Base-by-base conservation (phyloP, 92 coral and sea anemone genomes). In the Pocillopora meandrina region DNA sequence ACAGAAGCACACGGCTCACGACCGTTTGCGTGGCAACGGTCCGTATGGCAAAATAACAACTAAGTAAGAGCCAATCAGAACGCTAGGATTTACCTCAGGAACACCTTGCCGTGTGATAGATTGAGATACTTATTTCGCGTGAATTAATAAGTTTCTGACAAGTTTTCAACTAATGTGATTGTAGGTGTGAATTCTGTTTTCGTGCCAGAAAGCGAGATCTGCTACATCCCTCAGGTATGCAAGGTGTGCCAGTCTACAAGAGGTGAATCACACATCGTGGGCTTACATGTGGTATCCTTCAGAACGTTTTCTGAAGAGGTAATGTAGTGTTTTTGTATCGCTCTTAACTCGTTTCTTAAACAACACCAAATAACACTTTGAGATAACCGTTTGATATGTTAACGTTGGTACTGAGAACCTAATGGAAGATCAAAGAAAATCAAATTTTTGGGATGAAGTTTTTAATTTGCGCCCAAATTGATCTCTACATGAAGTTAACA, bases 221-320 rank as follows among this genome's bases (percentile, higher is more conserved):
- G 93, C 57, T 86, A 77, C 82, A 85, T 92, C 14, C 92, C 98
- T 9, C 89, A 86, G 33, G 79, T 83, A 5, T 95, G 98, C 61
- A 34, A 62, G 15, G 78, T 82, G 63, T 92, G 95, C 61, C 87
- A 55, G 59, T 74, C 75, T 8, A 52, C 66, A 16, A 80, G 34
- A 55, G 61, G 75, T 52, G 85, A 72, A 15, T 71, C 93, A 31
- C 70, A 69, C 49, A 78, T 90, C 19, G 77, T 92, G 8, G 95
- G 95, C 63, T 84, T 92, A 10, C 86, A 87, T 71, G 87, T 81
- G 31, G 69, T 92, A 36, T 78, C 87, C 65, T 85, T 77, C 79
- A 47, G 34, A 64, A 56, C 78, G 17, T 34, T 42, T 3, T 23
- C 74, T 21, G 63, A 79, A 19, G 34, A 65, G 6, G 61, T 65